Percentiles rank a stretch among this genome's conserved stretches.
These are phyloP conservation scores for Pangasianodon gigas DNA, from an alignment of 2,113 vertebrate species.

Conservation along the genomic window DNA sequence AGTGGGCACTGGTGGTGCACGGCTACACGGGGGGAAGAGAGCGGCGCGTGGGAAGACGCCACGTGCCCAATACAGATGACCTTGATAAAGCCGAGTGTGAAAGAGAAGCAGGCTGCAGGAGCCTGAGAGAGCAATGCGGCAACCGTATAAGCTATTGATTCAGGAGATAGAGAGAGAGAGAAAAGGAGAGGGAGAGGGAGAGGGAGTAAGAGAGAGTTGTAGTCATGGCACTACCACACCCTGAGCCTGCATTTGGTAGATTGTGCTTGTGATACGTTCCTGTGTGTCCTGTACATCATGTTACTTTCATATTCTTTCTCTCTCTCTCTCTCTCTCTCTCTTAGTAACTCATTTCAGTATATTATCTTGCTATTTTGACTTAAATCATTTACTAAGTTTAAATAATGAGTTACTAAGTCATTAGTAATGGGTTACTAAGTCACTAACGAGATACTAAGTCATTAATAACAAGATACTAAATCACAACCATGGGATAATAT, in stretches of 20 bases:
- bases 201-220: not conserved
- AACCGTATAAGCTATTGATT: slow-evolving; percentile 42
- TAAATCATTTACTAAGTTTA: not conserved
- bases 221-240: slow-evolving; percentile 30
- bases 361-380: not conserved
- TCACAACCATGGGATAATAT: too few species aligned
- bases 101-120: slow-evolving; percentile 43
- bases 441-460: too few species aligned
- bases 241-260: not conserved
- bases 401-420: too few species aligned
- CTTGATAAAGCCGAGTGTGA: slow-evolving; percentile 53
- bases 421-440: too few species aligned
- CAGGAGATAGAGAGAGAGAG: slow-evolving; percentile 23
- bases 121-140: slow-evolving; percentile 11
- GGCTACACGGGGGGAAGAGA: not conserved
- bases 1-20: slow-evolving; percentile 24
- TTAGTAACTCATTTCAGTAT: not conserved
- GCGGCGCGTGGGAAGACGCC: slow-evolving; percentile 18
- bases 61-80: slow-evolving; percentile 43
- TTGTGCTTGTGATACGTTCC: not conserved
- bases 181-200: slow-evolving; percentile 30
- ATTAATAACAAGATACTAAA: too few species aligned
- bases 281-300: not conserved
- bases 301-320: not conserved
- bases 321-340: not conserved